phyloP scores from a whole-genome alignment of 1,140 invertebrate species.

The Protaetia brevitarsis region DNA sequence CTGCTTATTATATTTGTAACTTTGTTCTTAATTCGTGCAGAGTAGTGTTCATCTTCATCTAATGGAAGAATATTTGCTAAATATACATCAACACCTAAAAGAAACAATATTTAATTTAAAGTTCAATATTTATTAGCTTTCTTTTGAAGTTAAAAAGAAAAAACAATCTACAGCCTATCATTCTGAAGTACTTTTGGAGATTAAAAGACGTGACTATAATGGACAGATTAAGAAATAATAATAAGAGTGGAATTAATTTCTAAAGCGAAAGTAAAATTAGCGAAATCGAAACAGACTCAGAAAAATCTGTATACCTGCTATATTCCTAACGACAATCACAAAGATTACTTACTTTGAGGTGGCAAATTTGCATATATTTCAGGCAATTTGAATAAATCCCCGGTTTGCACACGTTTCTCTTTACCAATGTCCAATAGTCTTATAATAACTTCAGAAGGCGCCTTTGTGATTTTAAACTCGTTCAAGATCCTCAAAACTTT shows the following conservation, averaged over 20 bases:
- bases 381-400: constrained; percentile 32
- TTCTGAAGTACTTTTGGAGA: too few relatives aligned
- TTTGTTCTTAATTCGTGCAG: not conserved
- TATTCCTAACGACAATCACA: too few relatives aligned
- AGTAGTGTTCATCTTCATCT: constrained; percentile 29
- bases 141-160: too few relatives aligned
- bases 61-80: constrained; percentile 39
- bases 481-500: constrained; percentile 30
- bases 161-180: too few relatives aligned
- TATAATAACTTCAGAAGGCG: not conserved
- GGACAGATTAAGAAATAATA: too few relatives aligned
- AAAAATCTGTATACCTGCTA: constrained; percentile 4
- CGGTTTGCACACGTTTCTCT: constrained; percentile 9
- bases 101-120: not conserved
- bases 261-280: too few relatives aligned
- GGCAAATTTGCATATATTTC: constrained; percentile 29
- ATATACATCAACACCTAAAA: constrained; percentile 34
- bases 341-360: constrained; percentile 30
- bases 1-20: not conserved
- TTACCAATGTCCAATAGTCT: constrained; percentile 31
- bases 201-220: too few relatives aligned
- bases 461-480: not conserved
- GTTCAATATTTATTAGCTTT: too few relatives aligned
- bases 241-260: too few relatives aligned
- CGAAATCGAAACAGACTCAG: too few relatives aligned